A percentile compares a stretch with the other conserved stretches of the same genome.
Evolutionary conservation across 2,888 invertebrate genomes (phyloP).

Genomic region (Dryobotodes eremita): DNA sequence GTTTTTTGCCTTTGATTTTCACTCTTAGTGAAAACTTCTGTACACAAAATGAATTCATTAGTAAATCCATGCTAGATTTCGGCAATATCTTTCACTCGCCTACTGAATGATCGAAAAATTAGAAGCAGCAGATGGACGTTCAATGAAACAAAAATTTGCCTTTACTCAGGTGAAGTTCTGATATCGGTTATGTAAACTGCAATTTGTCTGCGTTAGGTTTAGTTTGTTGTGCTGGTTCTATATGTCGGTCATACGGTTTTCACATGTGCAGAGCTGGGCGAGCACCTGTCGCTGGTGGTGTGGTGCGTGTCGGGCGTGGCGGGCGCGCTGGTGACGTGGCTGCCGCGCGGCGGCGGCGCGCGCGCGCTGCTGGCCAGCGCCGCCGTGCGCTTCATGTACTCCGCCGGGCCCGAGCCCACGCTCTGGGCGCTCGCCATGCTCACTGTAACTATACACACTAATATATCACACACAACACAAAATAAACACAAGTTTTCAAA

Average conservation of each 20-base stretch:
- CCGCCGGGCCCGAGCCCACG: constrained; percentile 97
- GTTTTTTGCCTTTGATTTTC: too few species aligned
- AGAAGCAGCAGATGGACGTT: too few species aligned
- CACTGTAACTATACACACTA: constrained; percentile 91
- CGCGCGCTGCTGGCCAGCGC: constrained; percentile 95
- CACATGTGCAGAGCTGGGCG: constrained; percentile 89
- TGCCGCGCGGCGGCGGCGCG: constrained; percentile 95
- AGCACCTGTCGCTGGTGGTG: constrained; percentile 96
- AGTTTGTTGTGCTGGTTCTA: constrained; percentile 7
- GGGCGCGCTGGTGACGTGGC: constrained; percentile 93
- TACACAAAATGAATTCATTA: too few species aligned
- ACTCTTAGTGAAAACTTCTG: too few species aligned
- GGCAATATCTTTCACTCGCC: too few species aligned
- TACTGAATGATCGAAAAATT: too few species aligned
- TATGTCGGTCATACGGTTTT: constrained; percentile 50
- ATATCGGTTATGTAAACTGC: background rate
- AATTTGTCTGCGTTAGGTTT: background rate
- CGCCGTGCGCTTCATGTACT: constrained; percentile 97
- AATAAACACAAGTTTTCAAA: background rate
- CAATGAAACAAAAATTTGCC: too few species aligned
- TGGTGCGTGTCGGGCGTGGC: constrained; percentile 95
- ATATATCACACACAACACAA: background rate
- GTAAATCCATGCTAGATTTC: too few species aligned
- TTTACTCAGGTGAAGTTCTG: too few species aligned
- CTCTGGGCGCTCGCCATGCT: constrained; percentile 96